These are phyloP conservation scores for Phyto melanocephala DNA, from an alignment of 2,888 invertebrate species.

Conservation along the genomic window DNA sequence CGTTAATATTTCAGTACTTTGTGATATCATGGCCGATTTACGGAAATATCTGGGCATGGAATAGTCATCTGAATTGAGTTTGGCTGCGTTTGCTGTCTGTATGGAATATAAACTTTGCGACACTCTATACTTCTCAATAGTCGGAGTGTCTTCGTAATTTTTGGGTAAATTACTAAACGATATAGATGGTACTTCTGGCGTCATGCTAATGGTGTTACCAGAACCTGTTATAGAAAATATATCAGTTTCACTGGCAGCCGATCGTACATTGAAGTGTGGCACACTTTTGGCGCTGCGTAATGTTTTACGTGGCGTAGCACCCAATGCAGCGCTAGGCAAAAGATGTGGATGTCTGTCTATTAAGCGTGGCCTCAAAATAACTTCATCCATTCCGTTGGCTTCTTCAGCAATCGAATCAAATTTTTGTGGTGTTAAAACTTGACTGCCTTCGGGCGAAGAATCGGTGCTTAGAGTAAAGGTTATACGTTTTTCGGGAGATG, in stretches of 20 bases:
- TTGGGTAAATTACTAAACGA: slow-evolving; percentile 78
- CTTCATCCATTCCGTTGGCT: slow-evolving; percentile 70
- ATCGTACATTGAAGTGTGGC: slow-evolving; percentile 75
- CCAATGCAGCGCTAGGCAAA: slow-evolving; percentile 51
- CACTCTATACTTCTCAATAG: slow-evolving; percentile 78
- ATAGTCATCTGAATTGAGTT: slow-evolving; percentile 80
- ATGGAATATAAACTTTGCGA: slow-evolving; percentile 79
- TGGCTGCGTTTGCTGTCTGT: slow-evolving; percentile 79
- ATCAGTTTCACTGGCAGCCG: slow-evolving; percentile 77
- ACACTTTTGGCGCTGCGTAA: slow-evolving; percentile 77
- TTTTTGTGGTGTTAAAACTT: slow-evolving; percentile 72
- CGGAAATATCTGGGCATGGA: slow-evolving; percentile 84
- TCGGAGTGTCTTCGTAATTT: slow-evolving; percentile 78
- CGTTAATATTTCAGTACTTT: slow-evolving; percentile 74
- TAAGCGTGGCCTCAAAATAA: slow-evolving; percentile 74
- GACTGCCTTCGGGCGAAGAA: slow-evolving; percentile 75
- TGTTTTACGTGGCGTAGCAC: slow-evolving; percentile 68
- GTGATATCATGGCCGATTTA: slow-evolving; percentile 76
- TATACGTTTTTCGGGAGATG: slow-evolving; percentile 72
- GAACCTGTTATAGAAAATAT: slow-evolving; percentile 77
- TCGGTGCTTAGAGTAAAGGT: slow-evolving; percentile 75
- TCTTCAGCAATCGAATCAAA: slow-evolving; percentile 76
- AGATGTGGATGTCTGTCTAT: slow-evolving; percentile 75
- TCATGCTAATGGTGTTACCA: slow-evolving; percentile 77
- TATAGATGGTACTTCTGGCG: slow-evolving; percentile 79